These are phyloP conservation scores for Mantis religiosa DNA, from an alignment of 2,888 invertebrate genomes.

Conservation along the genomic window DNA sequence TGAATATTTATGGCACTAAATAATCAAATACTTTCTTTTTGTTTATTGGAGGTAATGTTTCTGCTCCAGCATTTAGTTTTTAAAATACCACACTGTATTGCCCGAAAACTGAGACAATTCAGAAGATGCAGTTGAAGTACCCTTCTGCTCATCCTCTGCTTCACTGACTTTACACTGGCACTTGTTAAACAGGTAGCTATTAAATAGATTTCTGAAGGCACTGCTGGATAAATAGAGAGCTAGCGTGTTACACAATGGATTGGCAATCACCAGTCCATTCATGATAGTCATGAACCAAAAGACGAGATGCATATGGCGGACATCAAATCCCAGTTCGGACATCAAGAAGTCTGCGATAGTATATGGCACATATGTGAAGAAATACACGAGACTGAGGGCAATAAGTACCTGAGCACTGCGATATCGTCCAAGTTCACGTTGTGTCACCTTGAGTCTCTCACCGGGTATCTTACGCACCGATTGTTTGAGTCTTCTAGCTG, in stretches of 20 bases:
- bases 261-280: not conserved
- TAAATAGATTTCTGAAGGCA: not conserved
- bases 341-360: not conserved
- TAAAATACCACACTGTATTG: not conserved
- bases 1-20: too few species aligned
- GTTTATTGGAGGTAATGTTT: too few species aligned
- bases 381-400: not conserved
- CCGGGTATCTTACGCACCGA: not conserved
- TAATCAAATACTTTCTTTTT: too few species aligned
- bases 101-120: not conserved
- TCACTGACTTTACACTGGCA: not conserved
- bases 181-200: not conserved
- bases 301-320: not conserved
- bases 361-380: not conserved
- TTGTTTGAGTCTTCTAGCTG: not conserved
- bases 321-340: not conserved
- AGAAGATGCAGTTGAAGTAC: not conserved
- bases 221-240: not conserved
- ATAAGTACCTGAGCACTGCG: not conserved
- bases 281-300: not conserved
- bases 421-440: not conserved
- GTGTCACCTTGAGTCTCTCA: not conserved
- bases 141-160: not conserved
- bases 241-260: not conserved
- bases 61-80: not conserved